Conservation (phyloP, 37 sponge, comb jelly and placozoan species). For the Diacarnus erythraeanus region DNA sequence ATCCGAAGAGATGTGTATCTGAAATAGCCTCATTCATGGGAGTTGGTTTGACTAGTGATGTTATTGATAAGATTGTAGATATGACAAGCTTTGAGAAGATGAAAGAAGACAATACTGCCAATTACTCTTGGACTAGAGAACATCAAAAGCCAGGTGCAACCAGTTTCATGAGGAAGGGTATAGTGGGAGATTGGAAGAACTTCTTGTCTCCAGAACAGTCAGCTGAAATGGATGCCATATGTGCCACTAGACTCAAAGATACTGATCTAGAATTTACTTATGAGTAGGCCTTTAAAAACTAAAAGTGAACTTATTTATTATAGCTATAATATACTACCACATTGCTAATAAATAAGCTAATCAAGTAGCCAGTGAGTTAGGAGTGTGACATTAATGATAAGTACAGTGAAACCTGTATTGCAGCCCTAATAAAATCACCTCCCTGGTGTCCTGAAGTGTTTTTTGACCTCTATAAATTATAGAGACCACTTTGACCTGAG, state of each 20-base stretch:
- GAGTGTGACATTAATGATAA: too few relatives aligned
- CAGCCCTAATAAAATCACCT: too few relatives aligned
- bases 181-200: constrained; percentile 66
- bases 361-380: too few relatives aligned
- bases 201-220: constrained; percentile 44
- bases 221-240: constrained; percentile 28
- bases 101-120: constrained; percentile 34
- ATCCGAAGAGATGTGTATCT: constrained; percentile 11
- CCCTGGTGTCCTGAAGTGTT: too few relatives aligned
- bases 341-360: too few relatives aligned
- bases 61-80: constrained; percentile 12
- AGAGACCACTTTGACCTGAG: too few relatives aligned
- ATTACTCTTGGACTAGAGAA: neutral
- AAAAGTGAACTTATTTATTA: too few relatives aligned
- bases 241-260: constrained; percentile 12
- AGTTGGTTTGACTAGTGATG: constrained; percentile 12
- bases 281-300: too few relatives aligned
- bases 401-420: too few relatives aligned
- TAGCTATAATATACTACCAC: too few relatives aligned
- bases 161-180: constrained; percentile 49
- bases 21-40: constrained; percentile 19
- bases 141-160: neutral
- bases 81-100: constrained; percentile 42
- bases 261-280: constrained; percentile 14
- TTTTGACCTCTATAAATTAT: too few relatives aligned